phyloP scores from a whole-genome alignment of 2,797 vertebrate genomes.

The Bradypus variegatus region DNA sequence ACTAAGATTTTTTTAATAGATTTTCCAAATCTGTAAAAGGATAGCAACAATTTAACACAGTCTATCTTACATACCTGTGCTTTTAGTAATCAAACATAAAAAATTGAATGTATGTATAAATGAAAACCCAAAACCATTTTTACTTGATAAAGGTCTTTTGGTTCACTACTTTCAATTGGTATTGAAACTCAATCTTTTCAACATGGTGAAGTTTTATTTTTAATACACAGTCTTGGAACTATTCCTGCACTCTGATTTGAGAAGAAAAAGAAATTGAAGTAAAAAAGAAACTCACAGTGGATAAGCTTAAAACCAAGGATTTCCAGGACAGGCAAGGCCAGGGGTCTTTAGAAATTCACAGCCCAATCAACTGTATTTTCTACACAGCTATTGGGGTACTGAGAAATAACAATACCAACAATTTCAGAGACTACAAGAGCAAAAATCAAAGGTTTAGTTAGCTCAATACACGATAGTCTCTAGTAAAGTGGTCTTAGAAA shows the following conservation, averaged over 20 bases:
- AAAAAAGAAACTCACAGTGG: not conserved
- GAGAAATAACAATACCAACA: not conserved
- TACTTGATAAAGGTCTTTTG: not conserved
- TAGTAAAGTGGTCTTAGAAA: not conserved
- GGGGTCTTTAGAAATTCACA: not conserved
- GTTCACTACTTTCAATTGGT: not conserved
- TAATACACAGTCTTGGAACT: constrained; percentile 30
- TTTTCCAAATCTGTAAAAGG: constrained; percentile 42
- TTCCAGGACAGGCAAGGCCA: not conserved
- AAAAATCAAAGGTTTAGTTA: not conserved
- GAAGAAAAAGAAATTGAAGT: not conserved
- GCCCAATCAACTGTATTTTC: not conserved
- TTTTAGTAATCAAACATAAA: not conserved
- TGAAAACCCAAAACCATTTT: constrained; percentile 22
- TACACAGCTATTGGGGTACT: not conserved
- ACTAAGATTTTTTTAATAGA: not conserved
- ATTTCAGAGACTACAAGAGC: not conserved
- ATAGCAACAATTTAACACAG: constrained; percentile 26
- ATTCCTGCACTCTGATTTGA: constrained; percentile 28
- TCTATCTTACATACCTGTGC: not conserved
- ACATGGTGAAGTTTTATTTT: constrained; percentile 11
- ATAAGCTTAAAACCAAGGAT: not conserved
- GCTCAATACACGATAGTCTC: not conserved
- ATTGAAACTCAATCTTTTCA: constrained; percentile 21
- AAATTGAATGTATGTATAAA: not conserved